Percentiles rank a stretch among this genome's conserved stretches.
These are phyloP conservation scores for Capricornis sumatraensis DNA, from an alignment of 2,113 vertebrate genomes.

Conservation along the genomic window DNA sequence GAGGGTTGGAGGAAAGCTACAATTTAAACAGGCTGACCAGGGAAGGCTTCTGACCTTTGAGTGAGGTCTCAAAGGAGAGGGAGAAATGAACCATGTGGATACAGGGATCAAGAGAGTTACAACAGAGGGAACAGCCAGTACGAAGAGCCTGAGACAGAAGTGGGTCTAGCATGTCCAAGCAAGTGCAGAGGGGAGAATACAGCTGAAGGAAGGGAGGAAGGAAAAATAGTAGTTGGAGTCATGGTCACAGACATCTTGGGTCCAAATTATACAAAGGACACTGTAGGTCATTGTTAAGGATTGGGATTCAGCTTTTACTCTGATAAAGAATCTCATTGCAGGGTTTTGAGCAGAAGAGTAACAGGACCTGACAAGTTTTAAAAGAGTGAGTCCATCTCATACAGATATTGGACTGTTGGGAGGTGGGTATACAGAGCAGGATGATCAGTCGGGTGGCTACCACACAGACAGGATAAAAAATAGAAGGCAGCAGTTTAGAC, in stretches of 20 bases:
- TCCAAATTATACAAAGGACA: background rate
- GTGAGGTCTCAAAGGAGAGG: background rate
- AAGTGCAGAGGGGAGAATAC: background rate
- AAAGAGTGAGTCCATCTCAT: background rate
- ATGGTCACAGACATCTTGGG: background rate
- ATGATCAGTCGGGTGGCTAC: background rate
- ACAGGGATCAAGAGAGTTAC: background rate
- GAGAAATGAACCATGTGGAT: background rate
- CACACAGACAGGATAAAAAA: background rate
- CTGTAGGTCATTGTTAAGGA: background rate
- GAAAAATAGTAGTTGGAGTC: background rate
- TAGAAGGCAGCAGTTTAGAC: accelerated
- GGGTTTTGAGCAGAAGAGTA: background rate
- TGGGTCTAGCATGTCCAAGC: background rate
- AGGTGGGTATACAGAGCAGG: accelerated
- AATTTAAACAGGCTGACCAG: background rate
- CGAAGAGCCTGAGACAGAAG: background rate
- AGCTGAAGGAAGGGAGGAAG: background rate
- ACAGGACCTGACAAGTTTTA: background rate
- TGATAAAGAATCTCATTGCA: background rate
- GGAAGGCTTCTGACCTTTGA: background rate
- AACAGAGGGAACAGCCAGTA: background rate
- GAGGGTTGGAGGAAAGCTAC: accelerated
- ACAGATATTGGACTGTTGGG: background rate
- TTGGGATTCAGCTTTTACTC: background rate